These are phyloP conservation scores for Thymallus thymallus DNA, from an alignment of 2,113 vertebrate genomes.

Conservation along the genomic window DNA sequence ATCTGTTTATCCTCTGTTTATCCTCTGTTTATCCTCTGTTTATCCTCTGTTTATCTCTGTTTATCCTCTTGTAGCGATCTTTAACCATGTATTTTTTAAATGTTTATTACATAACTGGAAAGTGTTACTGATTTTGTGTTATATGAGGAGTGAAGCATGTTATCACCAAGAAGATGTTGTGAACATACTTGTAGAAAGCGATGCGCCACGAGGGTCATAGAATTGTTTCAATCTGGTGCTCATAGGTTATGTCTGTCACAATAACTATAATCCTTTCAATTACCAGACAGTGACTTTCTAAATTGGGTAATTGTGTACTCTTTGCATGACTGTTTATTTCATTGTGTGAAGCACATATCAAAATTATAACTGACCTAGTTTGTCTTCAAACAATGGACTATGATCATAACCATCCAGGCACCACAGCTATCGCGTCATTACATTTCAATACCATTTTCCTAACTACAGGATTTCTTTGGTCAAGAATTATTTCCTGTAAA, in stretches of 20 bases:
- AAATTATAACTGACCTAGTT: constrained; percentile 55
- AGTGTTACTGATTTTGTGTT: too few species aligned
- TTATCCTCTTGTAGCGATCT: too few species aligned
- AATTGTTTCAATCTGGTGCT: not conserved
- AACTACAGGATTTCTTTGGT: constrained; percentile 42
- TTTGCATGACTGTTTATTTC: constrained; percentile 52
- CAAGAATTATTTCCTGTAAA: constrained; percentile 23
- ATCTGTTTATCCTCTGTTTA: too few species aligned
- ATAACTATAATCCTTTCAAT: not conserved
- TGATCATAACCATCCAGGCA: constrained; percentile 24
- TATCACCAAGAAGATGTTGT: too few species aligned
- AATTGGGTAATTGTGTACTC: not conserved
- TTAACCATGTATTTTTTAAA: constrained; percentile 65
- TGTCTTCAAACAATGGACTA: constrained; percentile 34
- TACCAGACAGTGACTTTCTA: not conserved
- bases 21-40: too few species aligned
- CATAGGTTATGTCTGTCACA: not conserved
- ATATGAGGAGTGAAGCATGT: constrained; percentile 24
- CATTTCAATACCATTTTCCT: constrained; percentile 59
- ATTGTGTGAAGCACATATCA: constrained; percentile 40
- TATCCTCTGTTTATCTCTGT: too few species aligned
- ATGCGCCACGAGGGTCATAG: too few species aligned
- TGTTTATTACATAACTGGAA: not conserved
- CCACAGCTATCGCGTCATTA: constrained; percentile 22
- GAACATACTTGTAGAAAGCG: too few species aligned